A percentile compares a stretch with the other conserved stretches of the same genome.
These are phyloP conservation scores for Aegypius monachus DNA, from an alignment of 2,113 vertebrate genomes.

Conservation along the genomic window DNA sequence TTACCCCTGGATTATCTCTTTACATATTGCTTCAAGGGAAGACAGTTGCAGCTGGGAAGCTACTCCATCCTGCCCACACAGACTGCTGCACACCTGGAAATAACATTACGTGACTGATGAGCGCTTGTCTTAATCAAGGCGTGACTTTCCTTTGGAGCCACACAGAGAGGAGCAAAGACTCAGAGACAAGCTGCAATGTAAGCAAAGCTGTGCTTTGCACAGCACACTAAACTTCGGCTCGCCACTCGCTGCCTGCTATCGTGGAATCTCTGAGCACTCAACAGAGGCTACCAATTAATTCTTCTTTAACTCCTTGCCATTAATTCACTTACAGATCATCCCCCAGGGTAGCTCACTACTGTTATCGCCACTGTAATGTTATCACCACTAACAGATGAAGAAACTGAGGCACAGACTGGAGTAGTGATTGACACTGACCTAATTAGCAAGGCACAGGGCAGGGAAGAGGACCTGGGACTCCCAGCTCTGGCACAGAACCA, in stretches of 20 bases:
- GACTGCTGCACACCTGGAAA: conserved; percentile 1
- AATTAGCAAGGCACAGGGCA: background rate
- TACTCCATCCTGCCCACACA: background rate
- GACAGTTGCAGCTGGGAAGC: background rate
- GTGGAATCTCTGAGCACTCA: background rate
- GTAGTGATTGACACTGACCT: background rate
- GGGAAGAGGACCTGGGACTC: background rate
- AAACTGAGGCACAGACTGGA: conserved; percentile 33
- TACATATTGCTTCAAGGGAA: background rate
- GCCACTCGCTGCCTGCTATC: fast-evolving
- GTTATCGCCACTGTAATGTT: background rate
- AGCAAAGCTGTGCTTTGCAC: background rate
- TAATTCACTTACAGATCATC: background rate
- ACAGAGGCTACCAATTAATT: background rate
- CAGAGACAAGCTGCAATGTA: background rate
- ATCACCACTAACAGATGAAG: background rate
- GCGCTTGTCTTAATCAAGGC: background rate
- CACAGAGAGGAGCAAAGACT: background rate
- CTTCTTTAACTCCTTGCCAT: background rate
- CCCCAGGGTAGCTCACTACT: background rate
- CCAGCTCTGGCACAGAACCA: background rate
- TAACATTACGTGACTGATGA: background rate
- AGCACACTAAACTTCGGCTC: background rate
- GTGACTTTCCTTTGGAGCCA: background rate
- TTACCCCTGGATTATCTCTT: background rate